phyloP scores from a whole-genome alignment of 2,113 vertebrate species.

The Ciconia stormi region DNA sequence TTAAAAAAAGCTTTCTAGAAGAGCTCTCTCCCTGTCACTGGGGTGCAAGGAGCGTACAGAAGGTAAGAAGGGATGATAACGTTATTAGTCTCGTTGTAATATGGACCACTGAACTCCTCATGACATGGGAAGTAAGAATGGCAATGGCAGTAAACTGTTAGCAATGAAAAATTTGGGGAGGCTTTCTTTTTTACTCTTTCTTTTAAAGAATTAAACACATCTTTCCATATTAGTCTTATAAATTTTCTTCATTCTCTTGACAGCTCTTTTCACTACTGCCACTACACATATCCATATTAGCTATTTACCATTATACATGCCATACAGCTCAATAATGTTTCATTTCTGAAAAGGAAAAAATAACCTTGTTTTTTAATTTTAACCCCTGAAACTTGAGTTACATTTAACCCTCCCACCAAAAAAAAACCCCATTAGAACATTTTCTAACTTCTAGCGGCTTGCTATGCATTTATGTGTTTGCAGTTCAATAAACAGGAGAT shows the following conservation, averaged over 20 bases:
- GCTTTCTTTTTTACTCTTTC: not conserved
- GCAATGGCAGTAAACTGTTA: not conserved
- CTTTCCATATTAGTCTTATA: not conserved
- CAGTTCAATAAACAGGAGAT: not conserved
- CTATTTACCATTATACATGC: not conserved
- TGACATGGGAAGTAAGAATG: not conserved
- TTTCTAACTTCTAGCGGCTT: not conserved
- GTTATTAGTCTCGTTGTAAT: not conserved
- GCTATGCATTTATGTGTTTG: not conserved
- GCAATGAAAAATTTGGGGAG: not conserved
- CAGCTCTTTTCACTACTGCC: not conserved
- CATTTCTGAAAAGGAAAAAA: not conserved
- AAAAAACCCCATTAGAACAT: not conserved
- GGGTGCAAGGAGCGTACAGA: not conserved
- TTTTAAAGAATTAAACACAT: not conserved
- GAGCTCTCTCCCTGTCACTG: not conserved
- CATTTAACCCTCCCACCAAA: not conserved
- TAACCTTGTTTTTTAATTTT: not conserved
- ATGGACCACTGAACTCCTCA: not conserved
- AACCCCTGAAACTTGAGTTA: not conserved
- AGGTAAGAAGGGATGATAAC: not conserved
- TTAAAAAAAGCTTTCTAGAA: not conserved
- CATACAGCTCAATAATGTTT: not conserved
- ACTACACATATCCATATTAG: not conserved
- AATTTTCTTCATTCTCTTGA: not conserved